Conservation (phyloP, 2,888 invertebrate genomes). For the Apotomis capreana region DNA sequence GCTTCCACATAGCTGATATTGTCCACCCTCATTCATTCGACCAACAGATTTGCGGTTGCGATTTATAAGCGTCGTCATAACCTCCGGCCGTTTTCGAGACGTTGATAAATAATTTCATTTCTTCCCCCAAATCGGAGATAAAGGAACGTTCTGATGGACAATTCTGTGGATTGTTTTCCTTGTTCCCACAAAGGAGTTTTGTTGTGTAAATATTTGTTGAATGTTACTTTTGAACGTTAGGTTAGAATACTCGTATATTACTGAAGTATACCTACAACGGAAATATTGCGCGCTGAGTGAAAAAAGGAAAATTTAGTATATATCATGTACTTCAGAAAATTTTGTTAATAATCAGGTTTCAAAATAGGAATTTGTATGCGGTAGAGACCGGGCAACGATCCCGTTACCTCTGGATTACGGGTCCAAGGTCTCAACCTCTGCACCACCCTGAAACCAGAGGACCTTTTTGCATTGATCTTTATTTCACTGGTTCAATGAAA, state of each 20-base stretch:
- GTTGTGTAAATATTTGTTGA: slow-evolving; percentile 23
- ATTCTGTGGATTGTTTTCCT: slow-evolving; percentile 39
- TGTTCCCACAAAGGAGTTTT: slow-evolving; percentile 26
- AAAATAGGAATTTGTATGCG: no score
- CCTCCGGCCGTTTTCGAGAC: slow-evolving; percentile 63
- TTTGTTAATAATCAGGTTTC: no score
- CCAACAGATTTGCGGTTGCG: slow-evolving; percentile 57
- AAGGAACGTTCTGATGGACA: slow-evolving; percentile 45
- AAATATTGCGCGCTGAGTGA: background rate
- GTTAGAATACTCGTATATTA: background rate
- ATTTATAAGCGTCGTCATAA: slow-evolving; percentile 58
- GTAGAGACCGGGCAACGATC: no score
- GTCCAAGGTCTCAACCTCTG: no score
- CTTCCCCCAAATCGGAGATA: slow-evolving; percentile 54
- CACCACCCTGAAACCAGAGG: no score
- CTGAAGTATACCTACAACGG: background rate
- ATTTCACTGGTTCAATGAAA: no score
- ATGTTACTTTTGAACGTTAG: slow-evolving; percentile 24
- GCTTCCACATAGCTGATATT: slow-evolving; percentile 9
- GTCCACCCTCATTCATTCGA: slow-evolving; percentile 21
- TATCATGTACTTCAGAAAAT: background rate
- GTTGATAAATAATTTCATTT: slow-evolving; percentile 76
- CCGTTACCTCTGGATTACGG: no score
- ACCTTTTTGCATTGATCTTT: no score
- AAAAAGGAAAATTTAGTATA: background rate